Evolutionary conservation across 2,888 invertebrate species (phyloP).

Genomic region (Drosophila cyrtoloma): DNA sequence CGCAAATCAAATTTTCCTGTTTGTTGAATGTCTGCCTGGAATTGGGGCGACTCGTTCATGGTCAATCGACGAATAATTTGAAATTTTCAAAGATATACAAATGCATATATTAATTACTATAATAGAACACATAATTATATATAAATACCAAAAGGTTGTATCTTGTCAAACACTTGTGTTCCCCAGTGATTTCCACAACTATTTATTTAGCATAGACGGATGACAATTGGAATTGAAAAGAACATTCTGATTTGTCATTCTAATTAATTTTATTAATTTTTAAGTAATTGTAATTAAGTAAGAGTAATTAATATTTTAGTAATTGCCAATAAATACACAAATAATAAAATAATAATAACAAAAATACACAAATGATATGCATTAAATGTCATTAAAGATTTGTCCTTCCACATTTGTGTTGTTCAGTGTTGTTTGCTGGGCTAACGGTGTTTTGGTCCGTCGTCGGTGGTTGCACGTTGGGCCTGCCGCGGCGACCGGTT

Average conservation of each 20-base stretch:
- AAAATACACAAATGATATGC: not conserved
- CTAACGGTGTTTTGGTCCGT: constrained; percentile 31
- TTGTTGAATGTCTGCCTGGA: not conserved
- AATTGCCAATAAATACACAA: not conserved
- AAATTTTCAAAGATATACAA: too few species aligned
- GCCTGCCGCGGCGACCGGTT: constrained; percentile 9
- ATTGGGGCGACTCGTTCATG: not conserved
- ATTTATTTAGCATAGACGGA: not conserved
- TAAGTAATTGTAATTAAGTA: not conserved
- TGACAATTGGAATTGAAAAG: not conserved
- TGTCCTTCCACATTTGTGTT: not conserved
- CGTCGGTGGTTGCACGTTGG: constrained; percentile 38
- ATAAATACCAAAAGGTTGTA: not conserved
- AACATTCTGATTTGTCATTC: too few species aligned
- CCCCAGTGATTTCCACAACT: too few species aligned
- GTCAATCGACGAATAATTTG: not conserved
- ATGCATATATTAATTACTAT: not conserved
- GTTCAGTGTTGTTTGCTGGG: constrained; percentile 28
- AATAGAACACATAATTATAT: not conserved
- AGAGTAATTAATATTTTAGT: not conserved
- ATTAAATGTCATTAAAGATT: not conserved
- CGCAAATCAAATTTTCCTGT: not conserved
- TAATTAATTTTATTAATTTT: too few species aligned
- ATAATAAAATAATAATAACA: not conserved
- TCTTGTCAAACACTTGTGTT: not conserved